Conservation (phyloP, 2,888 invertebrate species). For the Himalopsyche kuldschensis region DNA sequence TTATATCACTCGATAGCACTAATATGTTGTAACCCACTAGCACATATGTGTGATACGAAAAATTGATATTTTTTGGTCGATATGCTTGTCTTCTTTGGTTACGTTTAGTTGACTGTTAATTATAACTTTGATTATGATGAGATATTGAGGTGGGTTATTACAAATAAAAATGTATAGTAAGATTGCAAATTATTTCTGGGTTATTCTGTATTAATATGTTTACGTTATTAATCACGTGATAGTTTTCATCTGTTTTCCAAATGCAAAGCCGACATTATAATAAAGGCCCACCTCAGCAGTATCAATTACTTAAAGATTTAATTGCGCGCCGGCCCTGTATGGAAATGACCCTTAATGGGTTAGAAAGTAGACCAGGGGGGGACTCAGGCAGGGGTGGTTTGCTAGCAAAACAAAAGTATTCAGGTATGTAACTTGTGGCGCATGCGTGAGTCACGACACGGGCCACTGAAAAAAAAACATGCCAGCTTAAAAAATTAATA, state of each 20-base stretch:
- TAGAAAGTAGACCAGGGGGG: neutral
- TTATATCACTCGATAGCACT: too few species aligned
- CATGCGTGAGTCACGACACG: conserved; percentile 37
- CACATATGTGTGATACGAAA: too few species aligned
- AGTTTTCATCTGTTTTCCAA: neutral
- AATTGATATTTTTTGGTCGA: too few species aligned
- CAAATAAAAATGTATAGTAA: too few species aligned
- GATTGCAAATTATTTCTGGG: neutral
- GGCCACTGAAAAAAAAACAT: conserved; percentile 23
- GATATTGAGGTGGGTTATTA: too few species aligned
- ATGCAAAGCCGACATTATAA: neutral
- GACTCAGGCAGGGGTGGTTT: neutral
- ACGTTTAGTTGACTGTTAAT: too few species aligned
- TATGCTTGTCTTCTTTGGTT: too few species aligned
- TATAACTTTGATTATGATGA: too few species aligned
- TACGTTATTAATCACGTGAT: neutral
- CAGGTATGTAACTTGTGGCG: neutral
- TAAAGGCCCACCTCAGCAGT: neutral
- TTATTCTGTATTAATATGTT: neutral
- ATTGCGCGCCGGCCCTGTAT: neutral
- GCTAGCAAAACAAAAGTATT: neutral
- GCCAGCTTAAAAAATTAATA: conserved; percentile 37
- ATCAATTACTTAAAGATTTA: neutral
- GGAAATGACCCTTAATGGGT: neutral
- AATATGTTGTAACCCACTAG: too few species aligned